Conservation (phyloP, 2,888 invertebrate species). For the Acanthosepion esculentum region DNA sequence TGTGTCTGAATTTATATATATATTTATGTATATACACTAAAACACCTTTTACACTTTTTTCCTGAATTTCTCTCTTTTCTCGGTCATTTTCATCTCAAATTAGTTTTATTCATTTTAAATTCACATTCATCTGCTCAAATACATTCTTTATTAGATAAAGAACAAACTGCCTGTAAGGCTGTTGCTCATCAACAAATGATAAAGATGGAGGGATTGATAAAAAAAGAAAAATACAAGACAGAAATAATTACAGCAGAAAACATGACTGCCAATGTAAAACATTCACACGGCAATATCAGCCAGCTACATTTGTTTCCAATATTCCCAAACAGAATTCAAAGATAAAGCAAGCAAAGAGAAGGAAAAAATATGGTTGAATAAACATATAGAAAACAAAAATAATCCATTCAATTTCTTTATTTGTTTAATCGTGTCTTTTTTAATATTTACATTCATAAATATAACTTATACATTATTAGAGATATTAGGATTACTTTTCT, state of each 20-base stretch:
- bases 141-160: background rate
- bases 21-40: no score
- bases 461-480: background rate
- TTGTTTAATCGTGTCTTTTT: background rate
- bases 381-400: background rate
- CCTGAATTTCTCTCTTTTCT: background rate
- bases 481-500: background rate
- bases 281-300: background rate
- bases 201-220: background rate
- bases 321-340: slow-evolving; percentile 18
- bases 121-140: background rate
- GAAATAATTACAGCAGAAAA: background rate
- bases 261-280: background rate
- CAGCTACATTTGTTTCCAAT: slow-evolving; percentile 6
- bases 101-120: slow-evolving; percentile 14
- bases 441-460: background rate
- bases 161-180: background rate
- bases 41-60: background rate
- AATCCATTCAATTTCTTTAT: slow-evolving; percentile 4
- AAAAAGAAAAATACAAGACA: background rate
- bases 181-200: background rate
- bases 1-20: no score
- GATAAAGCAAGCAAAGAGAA: background rate
- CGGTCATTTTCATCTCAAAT: background rate
- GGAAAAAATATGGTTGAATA: background rate